A percentile compares a stretch with the other conserved stretches of the same genome.
phyloP scores from a whole-genome alignment of 1,140 invertebrate genomes.

The Drosophila funebris region DNA sequence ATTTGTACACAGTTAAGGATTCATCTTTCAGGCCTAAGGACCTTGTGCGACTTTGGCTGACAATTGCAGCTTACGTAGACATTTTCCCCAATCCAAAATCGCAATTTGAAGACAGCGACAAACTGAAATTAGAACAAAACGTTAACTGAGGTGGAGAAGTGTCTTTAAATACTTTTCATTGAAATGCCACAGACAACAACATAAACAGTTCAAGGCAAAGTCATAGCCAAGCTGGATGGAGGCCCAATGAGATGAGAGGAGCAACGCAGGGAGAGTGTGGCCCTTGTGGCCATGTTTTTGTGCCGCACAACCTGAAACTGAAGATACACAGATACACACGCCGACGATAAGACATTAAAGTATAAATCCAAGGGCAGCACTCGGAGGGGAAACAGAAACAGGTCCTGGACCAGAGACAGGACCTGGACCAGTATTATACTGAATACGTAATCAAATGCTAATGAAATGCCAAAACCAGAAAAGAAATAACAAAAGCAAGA shows the following conservation, averaged over 20 bases:
- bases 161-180: slow-evolving; percentile 51
- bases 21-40: slow-evolving; percentile 21
- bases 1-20: slow-evolving; percentile 14
- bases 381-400: neutral
- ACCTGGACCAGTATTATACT: slow-evolving; percentile 6
- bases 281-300: slow-evolving; percentile 23
- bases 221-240: slow-evolving; percentile 11
- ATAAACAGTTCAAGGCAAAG: slow-evolving; percentile 21
- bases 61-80: slow-evolving; percentile 31
- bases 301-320: neutral
- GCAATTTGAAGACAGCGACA: neutral
- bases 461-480: slow-evolving; percentile 55
- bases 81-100: neutral
- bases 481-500: slow-evolving; percentile 14
- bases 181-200: slow-evolving; percentile 31
- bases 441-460: slow-evolving; percentile 60
- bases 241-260: neutral
- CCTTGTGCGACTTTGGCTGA: slow-evolving; percentile 19
- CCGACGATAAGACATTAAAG: slow-evolving; percentile 42
- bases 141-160: slow-evolving; percentile 22
- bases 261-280: neutral
- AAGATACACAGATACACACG: slow-evolving; percentile 39
- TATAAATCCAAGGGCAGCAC: slow-evolving; percentile 37
- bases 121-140: slow-evolving; percentile 30
- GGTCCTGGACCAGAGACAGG: neutral